A percentile compares a stretch with the other conserved stretches of the same genome.
These are phyloP conservation scores for Morpho deidamia DNA, from an alignment of 2,888 invertebrate genomes.

Conservation along the genomic window DNA sequence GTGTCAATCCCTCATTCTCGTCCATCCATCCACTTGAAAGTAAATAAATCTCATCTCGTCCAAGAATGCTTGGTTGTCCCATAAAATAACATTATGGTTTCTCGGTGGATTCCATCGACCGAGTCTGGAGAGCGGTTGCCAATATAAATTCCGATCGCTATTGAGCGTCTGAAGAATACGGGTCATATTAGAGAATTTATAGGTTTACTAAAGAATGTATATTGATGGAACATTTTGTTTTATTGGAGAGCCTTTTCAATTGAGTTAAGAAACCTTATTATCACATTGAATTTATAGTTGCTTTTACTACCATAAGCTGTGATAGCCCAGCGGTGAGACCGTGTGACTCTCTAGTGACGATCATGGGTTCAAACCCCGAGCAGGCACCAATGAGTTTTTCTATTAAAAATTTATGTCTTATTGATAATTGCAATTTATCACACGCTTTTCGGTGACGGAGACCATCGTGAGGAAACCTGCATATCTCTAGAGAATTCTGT, in stretches of 20 bases:
- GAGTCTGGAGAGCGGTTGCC: constrained; percentile 25
- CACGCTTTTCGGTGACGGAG: too few relatives aligned
- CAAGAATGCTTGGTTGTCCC: constrained; percentile 35
- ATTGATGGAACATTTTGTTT: neutral
- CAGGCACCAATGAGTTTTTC: too few relatives aligned
- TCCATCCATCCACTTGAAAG: constrained; percentile 7
- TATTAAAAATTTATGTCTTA: too few relatives aligned
- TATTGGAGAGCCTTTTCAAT: neutral
- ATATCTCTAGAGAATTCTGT: too few relatives aligned
- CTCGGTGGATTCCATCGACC: constrained; percentile 19
- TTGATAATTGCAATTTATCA: too few relatives aligned
- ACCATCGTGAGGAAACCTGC: too few relatives aligned
- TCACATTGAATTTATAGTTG: too few relatives aligned
- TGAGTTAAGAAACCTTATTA: too few relatives aligned
- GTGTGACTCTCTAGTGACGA: too few relatives aligned
- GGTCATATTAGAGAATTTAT: constrained; percentile 18
- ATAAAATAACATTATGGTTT: constrained; percentile 38
- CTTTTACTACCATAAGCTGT: too few relatives aligned
- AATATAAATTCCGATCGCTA: constrained; percentile 33
- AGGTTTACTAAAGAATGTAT: constrained; percentile 12
- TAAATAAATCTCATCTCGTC: constrained; percentile 34
- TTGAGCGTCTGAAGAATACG: constrained; percentile 26
- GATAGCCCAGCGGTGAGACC: too few relatives aligned
- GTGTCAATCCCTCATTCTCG: neutral
- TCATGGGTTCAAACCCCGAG: too few relatives aligned